These are phyloP conservation scores for Potorous gilbertii DNA, from an alignment of 2,797 vertebrate genomes.

Conservation along the genomic window DNA sequence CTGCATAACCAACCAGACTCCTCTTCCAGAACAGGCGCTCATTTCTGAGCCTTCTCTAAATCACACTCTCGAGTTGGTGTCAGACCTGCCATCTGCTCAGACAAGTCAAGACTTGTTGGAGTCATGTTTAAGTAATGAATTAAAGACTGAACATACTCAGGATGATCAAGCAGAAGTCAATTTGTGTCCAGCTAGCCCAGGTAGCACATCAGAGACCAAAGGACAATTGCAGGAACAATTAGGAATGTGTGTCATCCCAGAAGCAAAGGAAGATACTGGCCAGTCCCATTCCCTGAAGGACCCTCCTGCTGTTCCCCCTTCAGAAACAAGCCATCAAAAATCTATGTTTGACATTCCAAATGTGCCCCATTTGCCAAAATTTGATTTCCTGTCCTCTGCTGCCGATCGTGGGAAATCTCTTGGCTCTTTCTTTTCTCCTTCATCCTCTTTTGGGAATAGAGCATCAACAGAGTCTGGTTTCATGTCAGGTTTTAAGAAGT, in stretches of 20 bases:
- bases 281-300: slow-evolving; percentile 45
- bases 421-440: slow-evolving; percentile 90
- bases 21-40: slow-evolving; percentile 3
- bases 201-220: slow-evolving; percentile 28
- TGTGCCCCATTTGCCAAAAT: slow-evolving; percentile 84
- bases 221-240: slow-evolving; percentile 33
- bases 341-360: slow-evolving; percentile 87
- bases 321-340: slow-evolving; percentile 69
- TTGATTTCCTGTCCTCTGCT: slow-evolving; percentile 87
- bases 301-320: background rate
- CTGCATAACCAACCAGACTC: slow-evolving; percentile 31
- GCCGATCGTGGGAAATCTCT: slow-evolving; percentile 87
- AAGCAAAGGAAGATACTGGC: slow-evolving; percentile 33
- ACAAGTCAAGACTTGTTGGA: slow-evolving; percentile 55
- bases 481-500: slow-evolving; percentile 91
- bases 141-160: slow-evolving; percentile 33
- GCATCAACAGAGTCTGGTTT: slow-evolving; percentile 81
- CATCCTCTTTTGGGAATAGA: slow-evolving; percentile 80
- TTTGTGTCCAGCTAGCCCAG: background rate
- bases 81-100: background rate
- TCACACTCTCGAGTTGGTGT: slow-evolving; percentile 29
- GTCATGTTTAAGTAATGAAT: background rate
- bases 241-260: slow-evolving; percentile 14
- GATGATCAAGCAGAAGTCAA: slow-evolving; percentile 43
- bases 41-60: background rate